phyloP scores from a whole-genome alignment of 2,888 invertebrate genomes.

The Kuschelorhynchus macadamiae region DNA sequence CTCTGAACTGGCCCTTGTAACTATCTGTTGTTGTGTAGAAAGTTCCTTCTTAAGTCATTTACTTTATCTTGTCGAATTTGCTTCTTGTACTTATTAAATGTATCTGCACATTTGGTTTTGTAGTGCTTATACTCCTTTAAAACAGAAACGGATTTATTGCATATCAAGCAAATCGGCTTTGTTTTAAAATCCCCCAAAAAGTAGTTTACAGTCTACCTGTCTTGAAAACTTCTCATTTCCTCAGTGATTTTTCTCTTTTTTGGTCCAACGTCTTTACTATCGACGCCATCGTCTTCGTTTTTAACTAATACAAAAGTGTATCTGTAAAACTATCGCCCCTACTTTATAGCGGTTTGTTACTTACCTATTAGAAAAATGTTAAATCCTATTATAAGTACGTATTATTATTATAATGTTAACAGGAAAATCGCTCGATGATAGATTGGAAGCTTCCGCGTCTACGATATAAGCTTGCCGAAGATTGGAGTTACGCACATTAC shows the following conservation, averaged over 20 bases:
- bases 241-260: slow-evolving; percentile 10
- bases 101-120: slow-evolving; percentile 27
- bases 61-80: slow-evolving; percentile 23
- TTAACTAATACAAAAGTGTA: neutral
- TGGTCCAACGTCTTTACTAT: slow-evolving; percentile 11
- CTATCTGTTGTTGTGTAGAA: slow-evolving; percentile 21
- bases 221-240: slow-evolving; percentile 10
- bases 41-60: slow-evolving; percentile 16
- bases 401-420: no score
- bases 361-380: no score
- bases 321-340: no score
- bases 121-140: slow-evolving; percentile 34
- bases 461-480: no score
- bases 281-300: slow-evolving; percentile 7
- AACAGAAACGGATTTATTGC: slow-evolving; percentile 31
- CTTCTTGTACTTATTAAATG: slow-evolving; percentile 25
- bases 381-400: no score
- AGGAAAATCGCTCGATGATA: no score
- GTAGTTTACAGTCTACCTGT: slow-evolving; percentile 3
- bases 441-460: no score
- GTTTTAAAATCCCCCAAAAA: slow-evolving; percentile 17
- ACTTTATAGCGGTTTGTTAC: no score
- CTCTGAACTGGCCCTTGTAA: slow-evolving; percentile 15
- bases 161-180: slow-evolving; percentile 30
- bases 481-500: no score